Conservation (phyloP, 2,113 vertebrate species). For the Pterophyllum scalare region DNA sequence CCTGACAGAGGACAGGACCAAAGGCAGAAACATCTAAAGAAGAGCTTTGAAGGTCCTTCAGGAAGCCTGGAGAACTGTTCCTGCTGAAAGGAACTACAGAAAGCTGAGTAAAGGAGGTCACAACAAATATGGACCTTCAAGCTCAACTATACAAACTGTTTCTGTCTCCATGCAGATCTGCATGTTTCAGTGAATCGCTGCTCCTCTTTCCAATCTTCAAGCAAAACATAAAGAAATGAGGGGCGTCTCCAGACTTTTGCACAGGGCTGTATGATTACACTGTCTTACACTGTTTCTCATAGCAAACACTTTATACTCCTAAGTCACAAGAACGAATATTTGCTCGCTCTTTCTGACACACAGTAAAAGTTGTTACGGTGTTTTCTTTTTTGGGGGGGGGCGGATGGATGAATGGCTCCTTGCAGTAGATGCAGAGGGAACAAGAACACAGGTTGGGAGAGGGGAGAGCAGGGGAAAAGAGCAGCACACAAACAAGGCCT, state of each 20-base stretch:
- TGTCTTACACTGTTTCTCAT: not conserved
- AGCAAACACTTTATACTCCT: not conserved
- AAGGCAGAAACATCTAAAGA: not conserved
- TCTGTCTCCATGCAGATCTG: not conserved
- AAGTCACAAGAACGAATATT: no score
- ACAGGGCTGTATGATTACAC: not conserved
- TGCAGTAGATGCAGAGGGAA: slow-evolving; percentile 41
- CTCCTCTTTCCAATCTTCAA: not conserved
- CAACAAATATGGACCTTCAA: no score
- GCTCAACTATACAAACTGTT: not conserved
- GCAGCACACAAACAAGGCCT: slow-evolving; percentile 75
- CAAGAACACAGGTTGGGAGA: slow-evolving; percentile 65
- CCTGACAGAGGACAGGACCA: not conserved
- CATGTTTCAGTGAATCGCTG: not conserved
- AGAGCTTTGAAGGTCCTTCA: not conserved
- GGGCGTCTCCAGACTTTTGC: not conserved
- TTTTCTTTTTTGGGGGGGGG: slow-evolving; percentile 5
- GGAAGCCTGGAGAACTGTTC: not conserved
- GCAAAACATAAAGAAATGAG: not conserved
- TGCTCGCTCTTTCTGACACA: not conserved
- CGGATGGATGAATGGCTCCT: slow-evolving; percentile 4
- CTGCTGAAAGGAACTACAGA: not conserved
- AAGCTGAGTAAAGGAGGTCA: not conserved
- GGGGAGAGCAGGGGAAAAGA: slow-evolving; percentile 38
- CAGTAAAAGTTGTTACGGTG: slow-evolving; percentile 5